Conservation (phyloP, 2,888 invertebrate genomes). For the Caenorhabditis sp. region DNA sequence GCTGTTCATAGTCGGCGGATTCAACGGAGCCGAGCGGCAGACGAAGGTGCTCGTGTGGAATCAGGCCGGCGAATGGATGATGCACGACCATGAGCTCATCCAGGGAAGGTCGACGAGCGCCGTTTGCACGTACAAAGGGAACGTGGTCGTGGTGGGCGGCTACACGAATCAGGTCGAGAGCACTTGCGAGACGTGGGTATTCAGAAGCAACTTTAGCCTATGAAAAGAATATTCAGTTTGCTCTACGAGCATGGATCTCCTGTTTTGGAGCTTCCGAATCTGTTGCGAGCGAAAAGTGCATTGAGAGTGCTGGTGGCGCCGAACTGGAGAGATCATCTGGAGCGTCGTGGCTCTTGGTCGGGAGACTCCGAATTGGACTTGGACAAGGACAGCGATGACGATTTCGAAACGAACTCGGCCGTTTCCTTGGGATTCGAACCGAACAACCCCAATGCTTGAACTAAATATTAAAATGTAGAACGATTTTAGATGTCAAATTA, state of each 20-base stretch:
- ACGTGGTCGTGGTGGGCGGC: conserved; percentile 35
- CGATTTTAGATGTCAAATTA: neutral
- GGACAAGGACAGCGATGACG: too few species aligned
- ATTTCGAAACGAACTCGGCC: too few species aligned
- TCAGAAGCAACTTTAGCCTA: neutral
- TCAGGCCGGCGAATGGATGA: conserved; percentile 28
- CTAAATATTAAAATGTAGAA: too few species aligned
- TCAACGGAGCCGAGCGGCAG: conserved; percentile 24
- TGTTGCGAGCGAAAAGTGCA: conserved; percentile 29
- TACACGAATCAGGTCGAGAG: conserved; percentile 37
- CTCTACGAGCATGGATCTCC: neutral
- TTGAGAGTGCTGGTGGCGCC: conserved; percentile 16
- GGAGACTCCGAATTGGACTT: too few species aligned
- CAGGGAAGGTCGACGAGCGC: conserved; percentile 42
- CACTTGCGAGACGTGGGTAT: conserved; percentile 35
- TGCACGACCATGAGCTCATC: conserved; percentile 4
- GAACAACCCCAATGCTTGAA: too few species aligned
- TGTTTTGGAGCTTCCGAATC: neutral
- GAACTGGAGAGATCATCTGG: conserved; percentile 34
- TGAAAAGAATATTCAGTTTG: neutral
- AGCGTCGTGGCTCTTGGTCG: conserved; percentile 21
- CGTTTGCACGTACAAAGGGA: conserved; percentile 30
- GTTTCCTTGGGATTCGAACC: too few species aligned
- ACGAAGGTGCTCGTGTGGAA: conserved; percentile 32
- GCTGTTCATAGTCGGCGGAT: conserved; percentile 46